Percentiles rank a stretch among this genome's conserved stretches.
These are phyloP conservation scores for Phania funesta DNA, from an alignment of 2,888 invertebrate genomes.

Conservation along the genomic window DNA sequence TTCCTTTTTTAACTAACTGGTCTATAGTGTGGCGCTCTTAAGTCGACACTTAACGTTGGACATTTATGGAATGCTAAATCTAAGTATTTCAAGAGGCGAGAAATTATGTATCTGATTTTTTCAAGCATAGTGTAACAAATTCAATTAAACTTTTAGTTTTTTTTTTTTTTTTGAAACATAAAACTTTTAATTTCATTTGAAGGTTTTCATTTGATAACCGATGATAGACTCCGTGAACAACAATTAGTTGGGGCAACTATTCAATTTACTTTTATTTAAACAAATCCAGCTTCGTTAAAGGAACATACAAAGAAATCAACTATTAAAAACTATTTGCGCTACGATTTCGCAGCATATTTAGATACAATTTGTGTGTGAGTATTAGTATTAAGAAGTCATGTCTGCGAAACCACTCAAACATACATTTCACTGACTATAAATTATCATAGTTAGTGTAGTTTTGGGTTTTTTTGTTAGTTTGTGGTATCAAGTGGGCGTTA, in stretches of 20 bases:
- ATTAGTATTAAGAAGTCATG: conserved; percentile 50
- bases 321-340: conserved; percentile 12
- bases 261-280: conserved; percentile 31
- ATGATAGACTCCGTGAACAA: conserved; percentile 23
- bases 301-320: conserved; percentile 26
- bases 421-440: conserved; percentile 21
- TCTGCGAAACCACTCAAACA: conserved; percentile 3
- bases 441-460: conserved; percentile 58
- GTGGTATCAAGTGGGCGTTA: conserved; percentile 63
- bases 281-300: conserved; percentile 21
- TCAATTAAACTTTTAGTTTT: conserved; percentile 18
- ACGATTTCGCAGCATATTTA: conserved; percentile 32
- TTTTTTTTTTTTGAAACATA: background rate
- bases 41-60: no score
- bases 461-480: conserved; percentile 10
- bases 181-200: conserved; percentile 21
- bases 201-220: conserved; percentile 24
- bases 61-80: no score
- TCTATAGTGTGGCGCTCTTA: no score
- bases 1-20: no score
- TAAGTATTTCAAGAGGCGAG: background rate
- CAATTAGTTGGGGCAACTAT: conserved; percentile 42
- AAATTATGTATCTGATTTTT: conserved; percentile 9
- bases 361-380: background rate
- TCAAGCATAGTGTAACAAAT: background rate